Conservation (phyloP, 2,888 invertebrate genomes). For the Tetanocera ferruginea region DNA sequence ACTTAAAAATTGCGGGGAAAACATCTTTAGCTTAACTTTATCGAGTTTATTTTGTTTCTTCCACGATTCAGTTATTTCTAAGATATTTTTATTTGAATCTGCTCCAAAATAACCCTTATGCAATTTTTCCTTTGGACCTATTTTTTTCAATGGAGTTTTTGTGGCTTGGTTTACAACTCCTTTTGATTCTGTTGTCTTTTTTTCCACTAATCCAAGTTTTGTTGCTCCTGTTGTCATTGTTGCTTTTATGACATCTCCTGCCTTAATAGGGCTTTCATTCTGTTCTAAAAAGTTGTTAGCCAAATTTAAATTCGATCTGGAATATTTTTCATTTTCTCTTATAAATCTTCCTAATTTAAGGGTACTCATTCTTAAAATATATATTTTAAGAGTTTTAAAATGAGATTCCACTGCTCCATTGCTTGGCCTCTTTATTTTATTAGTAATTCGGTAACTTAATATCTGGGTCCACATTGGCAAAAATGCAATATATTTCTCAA, state of each 20-base stretch:
- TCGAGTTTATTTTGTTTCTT: not conserved
- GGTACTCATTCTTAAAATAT: too few species aligned
- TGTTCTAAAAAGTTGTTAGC: not conserved
- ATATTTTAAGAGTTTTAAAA: too few species aligned
- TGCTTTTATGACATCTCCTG: not conserved
- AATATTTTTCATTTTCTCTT: not conserved
- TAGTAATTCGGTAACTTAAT: too few species aligned
- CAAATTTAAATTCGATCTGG: not conserved
- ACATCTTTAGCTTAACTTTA: not conserved
- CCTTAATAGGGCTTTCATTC: not conserved
- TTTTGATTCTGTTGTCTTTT: not conserved
- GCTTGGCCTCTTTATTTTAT: too few species aligned
- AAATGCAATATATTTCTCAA: slow-evolving; percentile 6
- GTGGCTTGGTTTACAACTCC: not conserved
- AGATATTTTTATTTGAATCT: not conserved
- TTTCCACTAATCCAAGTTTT: not conserved
- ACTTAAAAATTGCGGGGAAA: not conserved
- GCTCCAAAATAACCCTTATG: slow-evolving; percentile 1
- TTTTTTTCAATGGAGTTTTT: not conserved
- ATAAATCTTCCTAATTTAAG: not conserved
- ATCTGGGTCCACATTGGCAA: too few species aligned
- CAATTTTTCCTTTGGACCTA: not conserved
- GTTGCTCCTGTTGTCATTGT: not conserved
- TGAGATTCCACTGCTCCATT: too few species aligned
- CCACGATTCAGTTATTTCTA: too few species aligned